Evolutionary conservation across 2,113 vertebrate genomes (phyloP).

Genomic region (Octodon degus): DNA sequence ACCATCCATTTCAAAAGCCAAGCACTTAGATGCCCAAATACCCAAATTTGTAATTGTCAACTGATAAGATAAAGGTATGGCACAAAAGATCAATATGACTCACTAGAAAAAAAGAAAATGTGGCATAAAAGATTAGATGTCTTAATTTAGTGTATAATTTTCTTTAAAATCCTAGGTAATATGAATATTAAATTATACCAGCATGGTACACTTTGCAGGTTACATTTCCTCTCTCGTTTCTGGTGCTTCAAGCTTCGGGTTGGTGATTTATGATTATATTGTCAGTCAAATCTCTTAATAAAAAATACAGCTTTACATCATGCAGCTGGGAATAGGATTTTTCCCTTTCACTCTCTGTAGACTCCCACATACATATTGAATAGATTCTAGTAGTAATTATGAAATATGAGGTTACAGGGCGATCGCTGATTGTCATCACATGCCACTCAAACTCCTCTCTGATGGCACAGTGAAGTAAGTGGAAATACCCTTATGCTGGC

Average conservation of each 20-base stretch:
- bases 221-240: slow-evolving; percentile 70
- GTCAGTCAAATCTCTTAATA: slow-evolving; percentile 79
- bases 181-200: slow-evolving; percentile 62
- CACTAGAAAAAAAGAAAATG: slow-evolving; percentile 1
- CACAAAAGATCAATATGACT: slow-evolving; percentile 47
- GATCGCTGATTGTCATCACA: slow-evolving; percentile 58
- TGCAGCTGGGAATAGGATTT: slow-evolving; percentile 68
- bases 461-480: neutral
- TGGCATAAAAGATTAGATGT: slow-evolving; percentile 17
- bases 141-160: slow-evolving; percentile 55
- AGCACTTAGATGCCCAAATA: slow-evolving; percentile 42
- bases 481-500: slow-evolving; percentile 20
- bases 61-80: slow-evolving; percentile 43
- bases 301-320: slow-evolving; percentile 77
- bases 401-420: slow-evolving; percentile 59
- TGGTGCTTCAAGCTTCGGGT: slow-evolving; percentile 57
- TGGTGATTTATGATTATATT: slow-evolving; percentile 76
- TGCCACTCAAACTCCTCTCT: slow-evolving; percentile 68
- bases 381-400: slow-evolving; percentile 77
- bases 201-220: slow-evolving; percentile 59
- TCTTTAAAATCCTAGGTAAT: slow-evolving; percentile 53
- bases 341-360: slow-evolving; percentile 44
- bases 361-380: slow-evolving; percentile 65
- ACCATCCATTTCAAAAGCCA: slow-evolving; percentile 6
- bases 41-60: neutral